Conservation (phyloP, 2,113 vertebrate species). For the Balaeniceps rex region DNA sequence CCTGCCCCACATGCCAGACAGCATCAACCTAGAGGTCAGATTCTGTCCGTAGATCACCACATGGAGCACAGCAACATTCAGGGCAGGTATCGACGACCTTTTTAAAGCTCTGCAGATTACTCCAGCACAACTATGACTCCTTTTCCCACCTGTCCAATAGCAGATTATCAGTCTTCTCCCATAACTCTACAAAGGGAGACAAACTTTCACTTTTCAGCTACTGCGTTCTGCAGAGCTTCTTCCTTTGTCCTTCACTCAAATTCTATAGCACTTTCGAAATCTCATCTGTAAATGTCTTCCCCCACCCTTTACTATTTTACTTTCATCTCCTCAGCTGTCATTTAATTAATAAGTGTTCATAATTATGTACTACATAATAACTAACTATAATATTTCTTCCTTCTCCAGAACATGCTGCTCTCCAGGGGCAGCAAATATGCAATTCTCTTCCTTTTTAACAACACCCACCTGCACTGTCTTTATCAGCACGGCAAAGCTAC, state of each 20-base stretch:
- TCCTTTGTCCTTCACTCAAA: not conserved
- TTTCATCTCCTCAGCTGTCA: not conserved
- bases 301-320: not conserved
- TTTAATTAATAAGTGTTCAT: not conserved
- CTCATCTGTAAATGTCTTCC: not conserved
- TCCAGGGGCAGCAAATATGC: not conserved
- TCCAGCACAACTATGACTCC: not conserved
- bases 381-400: not conserved
- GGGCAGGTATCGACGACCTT: not conserved
- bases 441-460: not conserved
- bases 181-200: not conserved
- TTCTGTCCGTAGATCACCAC: not conserved
- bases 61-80: not conserved
- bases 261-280: not conserved
- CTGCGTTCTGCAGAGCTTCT: not conserved
- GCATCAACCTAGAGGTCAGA: not conserved
- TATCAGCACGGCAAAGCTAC: rapidly evolving
- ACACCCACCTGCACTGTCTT: not conserved
- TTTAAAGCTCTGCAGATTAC: not conserved
- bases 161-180: not conserved
- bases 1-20: not conserved
- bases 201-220: not conserved
- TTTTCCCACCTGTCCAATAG: not conserved
- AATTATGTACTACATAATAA: not conserved
- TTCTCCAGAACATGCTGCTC: not conserved